phyloP scores from a whole-genome alignment of 2,888 invertebrate genomes.

The Chloroclystis v-ata region DNA sequence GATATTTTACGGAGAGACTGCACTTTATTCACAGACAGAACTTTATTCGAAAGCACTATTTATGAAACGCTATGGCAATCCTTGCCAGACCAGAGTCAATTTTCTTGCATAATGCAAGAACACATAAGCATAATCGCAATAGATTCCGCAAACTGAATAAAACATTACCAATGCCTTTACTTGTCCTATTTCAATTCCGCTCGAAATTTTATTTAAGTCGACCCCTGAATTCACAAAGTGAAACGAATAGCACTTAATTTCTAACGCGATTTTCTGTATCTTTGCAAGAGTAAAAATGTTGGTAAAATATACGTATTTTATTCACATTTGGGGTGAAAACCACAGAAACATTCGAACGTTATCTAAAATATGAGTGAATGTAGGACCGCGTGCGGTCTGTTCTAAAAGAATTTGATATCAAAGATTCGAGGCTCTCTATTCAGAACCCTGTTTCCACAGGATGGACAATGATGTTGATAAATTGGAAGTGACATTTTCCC shows the following conservation, averaged over 20 bases:
- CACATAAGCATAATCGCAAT: slow-evolving; percentile 8
- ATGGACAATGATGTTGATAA: slow-evolving; percentile 18
- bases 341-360: slow-evolving; percentile 63
- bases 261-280: slow-evolving; percentile 44
- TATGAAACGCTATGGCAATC: slow-evolving; percentile 3
- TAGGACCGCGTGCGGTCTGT: slow-evolving; percentile 61
- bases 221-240: slow-evolving; percentile 30
- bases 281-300: slow-evolving; percentile 38
- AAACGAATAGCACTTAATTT: slow-evolving; percentile 34
- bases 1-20: too few species aligned
- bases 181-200: slow-evolving; percentile 5
- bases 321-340: slow-evolving; percentile 51
- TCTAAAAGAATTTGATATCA: slow-evolving; percentile 73
- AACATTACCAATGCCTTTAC: slow-evolving; percentile 14
- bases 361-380: slow-evolving; percentile 70
- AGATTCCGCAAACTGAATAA: slow-evolving; percentile 12
- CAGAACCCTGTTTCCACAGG: slow-evolving; percentile 29
- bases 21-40: neutral
- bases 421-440: slow-evolving; percentile 52
- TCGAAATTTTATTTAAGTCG: slow-evolving; percentile 20
- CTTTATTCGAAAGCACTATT: neutral
- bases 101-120: slow-evolving; percentile 11
- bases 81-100: slow-evolving; percentile 7
- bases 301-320: slow-evolving; percentile 63
- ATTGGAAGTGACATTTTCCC: slow-evolving; percentile 8